phyloP scores from a whole-genome alignment of 2,888 invertebrate genomes.

The Protophormia terraenovae region DNA sequence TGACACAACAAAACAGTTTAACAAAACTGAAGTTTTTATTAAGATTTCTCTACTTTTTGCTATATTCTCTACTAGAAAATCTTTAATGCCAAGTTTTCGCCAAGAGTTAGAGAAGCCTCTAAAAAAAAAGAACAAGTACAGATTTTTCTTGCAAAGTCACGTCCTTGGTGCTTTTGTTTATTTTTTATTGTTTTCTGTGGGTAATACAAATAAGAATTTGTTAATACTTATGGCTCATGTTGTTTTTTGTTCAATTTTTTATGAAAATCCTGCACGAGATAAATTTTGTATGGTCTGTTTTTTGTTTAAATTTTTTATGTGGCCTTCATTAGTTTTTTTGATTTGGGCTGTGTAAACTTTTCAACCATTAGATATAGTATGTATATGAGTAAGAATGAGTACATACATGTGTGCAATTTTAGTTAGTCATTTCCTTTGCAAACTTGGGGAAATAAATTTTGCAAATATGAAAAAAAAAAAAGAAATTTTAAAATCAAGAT shows the following conservation, averaged over 20 bases:
- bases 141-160: conserved; percentile 32
- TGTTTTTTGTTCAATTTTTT: conserved; percentile 6
- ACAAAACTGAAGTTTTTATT: conserved; percentile 1
- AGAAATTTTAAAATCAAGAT: too few relatives aligned
- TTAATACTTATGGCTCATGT: conserved; percentile 24
- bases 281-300: neutral
- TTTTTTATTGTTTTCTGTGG: neutral
- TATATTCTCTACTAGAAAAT: conserved; percentile 1
- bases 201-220: conserved; percentile 1
- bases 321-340: neutral
- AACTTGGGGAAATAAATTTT: neutral
- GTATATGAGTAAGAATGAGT: too few relatives aligned
- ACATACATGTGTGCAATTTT: neutral
- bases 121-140: neutral
- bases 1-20: conserved; percentile 26
- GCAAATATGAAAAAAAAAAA: too few relatives aligned
- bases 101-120: neutral
- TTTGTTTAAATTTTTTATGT: neutral
- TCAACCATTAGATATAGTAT: neutral
- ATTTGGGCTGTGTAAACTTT: neutral
- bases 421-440: neutral
- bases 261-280: conserved; percentile 6
- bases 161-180: conserved; percentile 16
- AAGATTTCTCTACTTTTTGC: neutral
- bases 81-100: neutral